Evolutionary conservation across 2,888 invertebrate species (phyloP), one percentile per base, ranked within the genome.

Genomic region (Liposcelis brunnea): DNA sequence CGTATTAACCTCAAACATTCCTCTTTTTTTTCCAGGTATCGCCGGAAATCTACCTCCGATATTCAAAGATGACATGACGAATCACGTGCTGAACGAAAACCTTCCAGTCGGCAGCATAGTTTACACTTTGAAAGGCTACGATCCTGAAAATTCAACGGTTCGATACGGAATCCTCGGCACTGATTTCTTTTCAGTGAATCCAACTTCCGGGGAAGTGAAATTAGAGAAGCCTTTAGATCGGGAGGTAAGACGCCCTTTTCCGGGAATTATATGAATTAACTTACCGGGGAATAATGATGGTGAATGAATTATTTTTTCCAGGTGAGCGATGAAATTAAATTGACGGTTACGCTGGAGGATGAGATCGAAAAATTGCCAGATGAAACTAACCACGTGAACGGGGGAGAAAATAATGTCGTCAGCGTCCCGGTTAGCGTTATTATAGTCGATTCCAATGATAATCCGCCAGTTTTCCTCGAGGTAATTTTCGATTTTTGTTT

Each of bases 401-500:
- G 65, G 11, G 63, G 61, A 43, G 61, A 64, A 46, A 72, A 78
- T 53, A 86, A 85, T 61, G 64, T 83, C 49, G 78, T 83, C 11
- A 72, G 76, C 53, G 76, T 79, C 7, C 78, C 82, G 2, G 78
- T 86, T 37, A 80, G 79, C 26, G 80, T 89, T 49, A 86, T 89
- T 49, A 77, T 91, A 12, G 65, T 83, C 8, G 90, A 91, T 57
- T 85, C 84, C 56, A 90, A 91, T 59, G 90, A 91, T 58, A 89
- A 87, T 62, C 72, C 83, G 31, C 89, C 90, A 6, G 70, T 69
- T 47, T 85, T 85, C 63, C 70, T 72, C 63, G 75, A 80, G 63
- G 83, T 82, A 67, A 70, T n/a, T 31, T 40, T 10, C 11, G 14
- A 7, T 21, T 19, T 18, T 15, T n/a, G 31, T 11, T 4, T 49